Conservation (phyloP, 2,888 invertebrate genomes). For the Meandrusa payeni region DNA sequence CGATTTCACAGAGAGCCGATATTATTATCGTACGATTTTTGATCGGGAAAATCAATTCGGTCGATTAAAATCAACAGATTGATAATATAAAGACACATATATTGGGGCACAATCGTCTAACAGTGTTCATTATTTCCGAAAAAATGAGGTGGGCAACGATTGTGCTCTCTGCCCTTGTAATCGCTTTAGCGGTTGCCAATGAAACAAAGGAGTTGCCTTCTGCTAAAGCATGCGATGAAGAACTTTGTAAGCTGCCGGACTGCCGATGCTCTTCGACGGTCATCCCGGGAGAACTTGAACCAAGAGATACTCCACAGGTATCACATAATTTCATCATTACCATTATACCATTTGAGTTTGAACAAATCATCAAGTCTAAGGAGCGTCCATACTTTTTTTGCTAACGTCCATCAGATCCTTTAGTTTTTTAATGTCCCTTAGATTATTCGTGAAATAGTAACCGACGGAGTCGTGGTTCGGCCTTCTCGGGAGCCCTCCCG, state of each 20-base stretch:
- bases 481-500: too few relatives aligned
- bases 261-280: constrained; percentile 63
- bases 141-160: constrained; percentile 26
- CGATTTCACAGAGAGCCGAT: constrained; percentile 9
- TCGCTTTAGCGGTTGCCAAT: constrained; percentile 22
- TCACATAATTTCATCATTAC: too few relatives aligned
- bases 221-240: constrained; percentile 41
- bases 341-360: too few relatives aligned
- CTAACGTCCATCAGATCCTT: too few relatives aligned
- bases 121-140: too few relatives aligned
- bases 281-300: constrained; percentile 54
- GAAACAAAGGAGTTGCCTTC: constrained; percentile 25
- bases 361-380: too few relatives aligned
- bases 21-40: background rate
- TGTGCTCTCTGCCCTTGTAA: constrained; percentile 16
- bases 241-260: constrained; percentile 58
- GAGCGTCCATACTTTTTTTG: too few relatives aligned
- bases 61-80: constrained; percentile 11
- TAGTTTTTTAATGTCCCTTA: too few relatives aligned
- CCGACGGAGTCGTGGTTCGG: too few relatives aligned
- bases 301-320: constrained; percentile 67
- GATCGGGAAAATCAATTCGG: constrained; percentile 14
- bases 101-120: too few relatives aligned
- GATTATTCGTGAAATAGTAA: too few relatives aligned
- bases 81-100: constrained; percentile 11